These are phyloP conservation scores for Symphodus melops DNA, from an alignment of 2,113 vertebrate genomes.

Conservation along the genomic window DNA sequence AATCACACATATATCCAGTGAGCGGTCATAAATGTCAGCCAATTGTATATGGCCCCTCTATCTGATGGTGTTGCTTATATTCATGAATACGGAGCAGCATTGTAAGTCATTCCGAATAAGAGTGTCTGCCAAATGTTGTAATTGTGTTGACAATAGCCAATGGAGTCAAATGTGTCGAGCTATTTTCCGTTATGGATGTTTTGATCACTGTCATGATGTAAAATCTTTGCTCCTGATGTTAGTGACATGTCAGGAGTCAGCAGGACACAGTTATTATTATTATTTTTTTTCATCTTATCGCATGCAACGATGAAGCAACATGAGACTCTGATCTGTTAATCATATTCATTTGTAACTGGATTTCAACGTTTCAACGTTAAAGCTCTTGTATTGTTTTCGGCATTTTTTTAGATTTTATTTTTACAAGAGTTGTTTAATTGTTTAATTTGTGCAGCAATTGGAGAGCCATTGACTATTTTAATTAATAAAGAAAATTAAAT, in stretches of 20 bases:
- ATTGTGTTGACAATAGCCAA: conserved; percentile 27
- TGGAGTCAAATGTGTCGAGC: conserved; percentile 11
- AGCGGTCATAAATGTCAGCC: conserved; percentile 24
- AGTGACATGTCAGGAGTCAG: conserved; percentile 30
- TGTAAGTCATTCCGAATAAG: conserved; percentile 11
- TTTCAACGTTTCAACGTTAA: conserved; percentile 23
- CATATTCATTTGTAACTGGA: conserved; percentile 11
- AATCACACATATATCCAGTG: conserved; percentile 16
- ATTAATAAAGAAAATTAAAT: too few species aligned
- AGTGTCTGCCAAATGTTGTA: conserved; percentile 28
- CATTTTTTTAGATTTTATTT: too few species aligned
- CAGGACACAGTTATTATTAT: neutral
- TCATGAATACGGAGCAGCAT: conserved; percentile 15
- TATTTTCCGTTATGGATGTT: conserved; percentile 10
- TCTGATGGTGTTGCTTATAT: conserved; percentile 23
- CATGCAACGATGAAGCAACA: neutral
- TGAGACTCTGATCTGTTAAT: neutral
- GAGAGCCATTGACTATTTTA: too few species aligned
- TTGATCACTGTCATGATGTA: conserved; percentile 18
- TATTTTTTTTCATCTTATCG: conserved; percentile 12
- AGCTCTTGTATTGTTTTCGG: conserved; percentile 9
- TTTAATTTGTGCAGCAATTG: too few species aligned
- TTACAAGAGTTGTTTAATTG: too few species aligned
- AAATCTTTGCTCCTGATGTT: conserved; percentile 14
- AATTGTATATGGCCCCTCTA: conserved; percentile 7